Percentiles rank a stretch among this genome's conserved stretches.
These are phyloP conservation scores for Drosophila persimilis DNA, from an alignment of 1,140 invertebrate genomes.

Conservation along the genomic window DNA sequence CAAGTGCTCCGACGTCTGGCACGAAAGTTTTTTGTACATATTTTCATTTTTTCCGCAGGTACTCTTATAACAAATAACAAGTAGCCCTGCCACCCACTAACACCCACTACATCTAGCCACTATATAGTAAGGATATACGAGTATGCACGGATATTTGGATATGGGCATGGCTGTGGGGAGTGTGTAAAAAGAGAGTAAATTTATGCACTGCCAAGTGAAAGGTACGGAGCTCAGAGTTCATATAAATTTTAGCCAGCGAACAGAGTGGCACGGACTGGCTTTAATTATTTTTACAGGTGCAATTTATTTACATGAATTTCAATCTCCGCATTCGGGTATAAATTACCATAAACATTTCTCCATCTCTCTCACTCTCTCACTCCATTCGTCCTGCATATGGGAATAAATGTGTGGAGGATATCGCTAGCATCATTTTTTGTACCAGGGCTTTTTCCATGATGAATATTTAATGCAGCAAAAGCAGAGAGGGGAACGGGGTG, in stretches of 20 bases:
- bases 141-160: slow-evolving; percentile 5
- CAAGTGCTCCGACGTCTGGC: slow-evolving; percentile 66
- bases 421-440: slow-evolving; percentile 1
- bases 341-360: slow-evolving; percentile 52
- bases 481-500: background rate
- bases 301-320: slow-evolving; percentile 67
- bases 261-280: slow-evolving; percentile 30
- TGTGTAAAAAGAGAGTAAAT: slow-evolving; percentile 25
- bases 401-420: too few relatives aligned
- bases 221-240: slow-evolving; percentile 33
- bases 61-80: slow-evolving; percentile 54
- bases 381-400: slow-evolving; percentile 1
- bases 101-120: too few relatives aligned
- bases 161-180: background rate
- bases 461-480: slow-evolving; percentile 64
- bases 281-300: slow-evolving; percentile 55
- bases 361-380: too few relatives aligned
- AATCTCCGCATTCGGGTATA: slow-evolving; percentile 48
- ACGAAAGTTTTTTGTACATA: slow-evolving; percentile 35
- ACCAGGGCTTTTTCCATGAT: slow-evolving; percentile 45
- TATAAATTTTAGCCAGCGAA: slow-evolving; percentile 41
- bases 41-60: slow-evolving; percentile 12
- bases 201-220: slow-evolving; percentile 56
- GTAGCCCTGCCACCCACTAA: slow-evolving; percentile 34
- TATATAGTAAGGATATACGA: slow-evolving; percentile 27